Evolutionary conservation across 2,113 vertebrate species (phyloP), one percentile per base, ranked within the genome.

Genomic region (Bufo gargarizans): DNA sequence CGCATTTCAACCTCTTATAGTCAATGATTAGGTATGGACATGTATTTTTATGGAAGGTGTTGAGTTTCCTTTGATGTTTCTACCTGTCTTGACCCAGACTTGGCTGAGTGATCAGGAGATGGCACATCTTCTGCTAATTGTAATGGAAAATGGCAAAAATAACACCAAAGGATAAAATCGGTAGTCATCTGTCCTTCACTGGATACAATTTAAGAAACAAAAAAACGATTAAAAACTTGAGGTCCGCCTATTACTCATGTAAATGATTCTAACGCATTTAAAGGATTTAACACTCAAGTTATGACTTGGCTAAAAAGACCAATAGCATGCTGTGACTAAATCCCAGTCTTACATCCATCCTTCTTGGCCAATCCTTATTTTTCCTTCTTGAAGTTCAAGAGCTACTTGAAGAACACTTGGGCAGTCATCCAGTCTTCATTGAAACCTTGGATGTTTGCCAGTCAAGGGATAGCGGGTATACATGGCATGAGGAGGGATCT

Each of bases 381-480:
- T 79, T 56, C 53, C 56, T 45, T 8, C 78, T 80, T 80, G 56
- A 80, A 33, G 12, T 58, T 61, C 22, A 80, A 80, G 78, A 59
- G 78, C 55, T 6, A 80, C 78, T 80, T 80, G 56, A 59, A 43
- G 78, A 80, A 43, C 6, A 58, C 12, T 43, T 80, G 78, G 78
- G 78, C 55, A 80, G 14, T 13, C 55, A 80, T 22, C 78, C 78
- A 80, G 78, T 59, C 33, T 61, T 33, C 33, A 17, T 59, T 80
- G n/a, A 59, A 59, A 17, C 3, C 22, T 19, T 59, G 55, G 55
- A 59, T 22, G n/a, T 59, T 43, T 17, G 55, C 78, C 56, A 80
- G 6, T 16, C 2, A 1, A 17, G 50, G 78, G 22, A 45, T 79
- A 79, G 53, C 9, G 77, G 50, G 77, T 79, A 14, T 16, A 17